These are phyloP conservation scores for Cataglyphis rosenhaueri DNA, from an alignment of 2,888 invertebrate species.

Conservation along the genomic window DNA sequence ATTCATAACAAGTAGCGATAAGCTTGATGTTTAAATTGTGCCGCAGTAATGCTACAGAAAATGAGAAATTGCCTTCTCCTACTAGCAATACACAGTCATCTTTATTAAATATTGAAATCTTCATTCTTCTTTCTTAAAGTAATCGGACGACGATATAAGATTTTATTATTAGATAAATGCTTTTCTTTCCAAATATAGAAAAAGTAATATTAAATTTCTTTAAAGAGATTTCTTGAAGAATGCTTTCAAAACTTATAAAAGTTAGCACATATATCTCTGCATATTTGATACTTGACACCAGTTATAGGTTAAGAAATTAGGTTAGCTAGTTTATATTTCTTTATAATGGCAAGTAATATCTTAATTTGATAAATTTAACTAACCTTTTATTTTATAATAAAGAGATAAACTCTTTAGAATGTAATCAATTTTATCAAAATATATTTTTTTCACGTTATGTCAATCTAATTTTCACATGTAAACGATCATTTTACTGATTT, in stretches of 20 bases:
- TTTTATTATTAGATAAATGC: slow-evolving; percentile 22
- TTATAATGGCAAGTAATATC: not conserved
- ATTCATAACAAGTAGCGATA: slow-evolving; percentile 85
- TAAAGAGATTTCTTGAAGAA: not conserved
- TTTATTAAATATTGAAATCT: slow-evolving; percentile 74
- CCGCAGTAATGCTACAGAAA: slow-evolving; percentile 84
- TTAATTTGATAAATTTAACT: slow-evolving; percentile 8
- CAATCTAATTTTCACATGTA: not conserved
- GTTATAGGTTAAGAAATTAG: not conserved
- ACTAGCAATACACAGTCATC: slow-evolving; percentile 84
- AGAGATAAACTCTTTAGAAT: not conserved
- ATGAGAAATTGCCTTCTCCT: slow-evolving; percentile 88
- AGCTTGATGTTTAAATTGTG: slow-evolving; percentile 78
- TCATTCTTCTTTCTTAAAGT: slow-evolving; percentile 70
- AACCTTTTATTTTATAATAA: slow-evolving; percentile 27
- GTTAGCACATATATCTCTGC: not conserved
- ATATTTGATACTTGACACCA: not conserved
- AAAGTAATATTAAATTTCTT: not conserved
- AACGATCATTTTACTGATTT: not conserved
- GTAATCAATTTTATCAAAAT: not conserved
- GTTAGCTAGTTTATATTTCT: not conserved
- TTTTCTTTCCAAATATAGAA: slow-evolving; percentile 35
- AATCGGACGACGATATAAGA: not conserved
- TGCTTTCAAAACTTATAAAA: not conserved
- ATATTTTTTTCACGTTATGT: not conserved